Conservation (phyloP, 2,797 vertebrate species). For the Taenioides sp. region DNA sequence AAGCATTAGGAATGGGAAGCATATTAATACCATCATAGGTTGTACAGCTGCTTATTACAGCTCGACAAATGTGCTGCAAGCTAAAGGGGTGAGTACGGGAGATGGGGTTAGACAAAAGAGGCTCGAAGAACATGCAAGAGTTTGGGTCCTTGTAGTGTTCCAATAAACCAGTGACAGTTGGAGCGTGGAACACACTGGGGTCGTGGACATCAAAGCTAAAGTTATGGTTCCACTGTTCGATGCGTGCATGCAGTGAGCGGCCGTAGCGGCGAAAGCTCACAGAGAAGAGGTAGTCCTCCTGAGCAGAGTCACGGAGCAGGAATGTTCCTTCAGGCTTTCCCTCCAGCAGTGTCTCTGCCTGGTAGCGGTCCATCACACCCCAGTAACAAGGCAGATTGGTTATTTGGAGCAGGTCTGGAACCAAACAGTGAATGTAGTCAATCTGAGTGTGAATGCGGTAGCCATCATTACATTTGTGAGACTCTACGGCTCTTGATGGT, state of each 20-base stretch:
- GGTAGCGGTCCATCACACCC: constrained; percentile 87
- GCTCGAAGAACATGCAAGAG: constrained; percentile 89
- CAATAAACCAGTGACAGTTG: constrained; percentile 81
- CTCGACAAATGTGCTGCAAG: constrained; percentile 83
- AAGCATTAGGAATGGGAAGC: constrained; percentile 80
- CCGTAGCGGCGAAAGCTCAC: constrained; percentile 87
- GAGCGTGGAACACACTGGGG: constrained; percentile 84
- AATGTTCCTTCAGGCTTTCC: constrained; percentile 86
- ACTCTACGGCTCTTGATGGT: constrained; percentile 45
- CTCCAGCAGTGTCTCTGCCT: constrained; percentile 82
- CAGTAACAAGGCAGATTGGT: constrained; percentile 85
- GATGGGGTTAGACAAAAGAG: constrained; percentile 82
- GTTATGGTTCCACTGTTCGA: constrained; percentile 88
- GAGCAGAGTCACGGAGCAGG: constrained; percentile 83
- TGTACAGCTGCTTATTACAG: constrained; percentile 79
- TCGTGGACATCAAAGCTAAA: constrained; percentile 88
- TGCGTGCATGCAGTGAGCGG: constrained; percentile 84
- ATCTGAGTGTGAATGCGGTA: constrained; percentile 83
- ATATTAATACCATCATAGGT: constrained; percentile 82
- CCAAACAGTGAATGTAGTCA: constrained; percentile 85
- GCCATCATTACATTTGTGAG: constrained; percentile 56
- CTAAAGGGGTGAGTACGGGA: constrained; percentile 81
- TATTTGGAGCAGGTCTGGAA: constrained; percentile 83
- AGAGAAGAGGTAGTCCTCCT: constrained; percentile 87
- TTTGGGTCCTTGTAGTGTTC: constrained; percentile 89